phyloP scores from a whole-genome alignment of 2,113 vertebrate species.

The Bostrychus sinensis region DNA sequence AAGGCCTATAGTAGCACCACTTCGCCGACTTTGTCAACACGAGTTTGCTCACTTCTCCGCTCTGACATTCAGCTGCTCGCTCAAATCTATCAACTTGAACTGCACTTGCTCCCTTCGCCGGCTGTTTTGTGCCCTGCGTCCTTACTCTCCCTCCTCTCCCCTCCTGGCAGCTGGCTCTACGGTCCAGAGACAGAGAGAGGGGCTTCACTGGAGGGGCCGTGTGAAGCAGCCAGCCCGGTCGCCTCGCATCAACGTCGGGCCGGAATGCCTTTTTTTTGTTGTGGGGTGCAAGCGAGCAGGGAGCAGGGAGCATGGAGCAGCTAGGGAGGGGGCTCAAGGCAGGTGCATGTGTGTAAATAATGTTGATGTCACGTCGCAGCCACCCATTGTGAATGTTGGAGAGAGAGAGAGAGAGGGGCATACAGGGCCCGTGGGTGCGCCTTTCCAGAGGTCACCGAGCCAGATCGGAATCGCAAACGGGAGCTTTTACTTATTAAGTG shows the following conservation, averaged over 20 bases:
- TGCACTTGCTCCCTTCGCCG: conserved; percentile 56
- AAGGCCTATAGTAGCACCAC: neutral
- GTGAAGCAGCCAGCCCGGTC: conserved; percentile 74
- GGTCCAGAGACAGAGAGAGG: conserved; percentile 48
- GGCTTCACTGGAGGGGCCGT: conserved; percentile 68
- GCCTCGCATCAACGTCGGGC: conserved; percentile 78
- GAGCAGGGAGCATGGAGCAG: neutral
- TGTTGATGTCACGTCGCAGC: conserved; percentile 66
- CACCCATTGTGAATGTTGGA: conserved; percentile 56
- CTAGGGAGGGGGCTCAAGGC: conserved; percentile 29
- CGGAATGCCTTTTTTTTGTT: conserved; percentile 66
- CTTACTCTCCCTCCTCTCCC: conserved; percentile 35
- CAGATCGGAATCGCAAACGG: conserved; percentile 63
- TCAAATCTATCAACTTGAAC: conserved; percentile 64
- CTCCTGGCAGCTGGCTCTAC: conserved; percentile 55
- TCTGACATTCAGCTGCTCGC: conserved; percentile 68
- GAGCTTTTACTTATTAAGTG: conserved; percentile 72
- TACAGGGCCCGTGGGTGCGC: conserved; percentile 58
- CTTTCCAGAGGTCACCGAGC: conserved; percentile 71
- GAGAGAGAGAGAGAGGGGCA: conserved; percentile 65
- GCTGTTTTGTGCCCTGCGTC: conserved; percentile 62
- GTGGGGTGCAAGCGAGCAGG: neutral
- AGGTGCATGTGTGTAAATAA: conserved; percentile 60
- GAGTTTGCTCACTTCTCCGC: conserved; percentile 24
- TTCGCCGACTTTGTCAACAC: conserved; percentile 16